phyloP scores from a whole-genome alignment of 37 sponge, comb jelly and placozoan genomes.

The Halisarca cf. caerulea region DNA sequence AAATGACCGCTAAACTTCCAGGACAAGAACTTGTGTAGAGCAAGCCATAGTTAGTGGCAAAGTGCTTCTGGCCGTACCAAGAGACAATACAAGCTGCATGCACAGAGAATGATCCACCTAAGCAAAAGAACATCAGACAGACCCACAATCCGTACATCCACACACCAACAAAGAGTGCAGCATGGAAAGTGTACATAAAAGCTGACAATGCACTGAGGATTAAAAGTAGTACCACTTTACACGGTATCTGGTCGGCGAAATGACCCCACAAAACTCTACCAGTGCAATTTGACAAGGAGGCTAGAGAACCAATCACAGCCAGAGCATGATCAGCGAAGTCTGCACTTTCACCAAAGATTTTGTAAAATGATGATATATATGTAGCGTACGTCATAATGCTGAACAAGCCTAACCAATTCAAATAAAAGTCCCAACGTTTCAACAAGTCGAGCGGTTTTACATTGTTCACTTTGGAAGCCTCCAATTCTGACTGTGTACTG shows the following conservation, averaged over 20 bases:
- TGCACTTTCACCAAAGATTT: conserved; percentile 54
- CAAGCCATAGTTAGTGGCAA: background rate
- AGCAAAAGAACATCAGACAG: conserved; percentile 83
- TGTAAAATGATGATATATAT: conserved; percentile 57
- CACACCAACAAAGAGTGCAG: background rate
- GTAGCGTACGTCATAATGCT: conserved; percentile 53
- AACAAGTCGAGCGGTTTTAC: conserved; percentile 63
- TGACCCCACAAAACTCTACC: conserved; percentile 87
- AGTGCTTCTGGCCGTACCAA: background rate
- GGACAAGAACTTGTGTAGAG: background rate
- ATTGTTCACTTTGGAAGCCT: background rate
- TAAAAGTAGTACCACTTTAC: conserved; percentile 49
- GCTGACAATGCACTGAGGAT: conserved; percentile 32
- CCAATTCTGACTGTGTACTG: too few species aligned
- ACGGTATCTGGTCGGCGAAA: conserved; percentile 64
- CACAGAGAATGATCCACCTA: conserved; percentile 42
- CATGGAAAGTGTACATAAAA: conserved; percentile 56
- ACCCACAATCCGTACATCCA: conserved; percentile 73
- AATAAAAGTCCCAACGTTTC: conserved; percentile 64
- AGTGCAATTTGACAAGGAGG: conserved; percentile 60
- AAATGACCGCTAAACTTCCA: background rate
- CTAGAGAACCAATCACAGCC: conserved; percentile 61
- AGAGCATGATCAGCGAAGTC: conserved; percentile 69
- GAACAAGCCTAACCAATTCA: conserved; percentile 55
- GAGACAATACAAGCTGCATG: background rate